Conservation (phyloP, 2,797 vertebrate species). For the Triplophysa bombifrons region DNA sequence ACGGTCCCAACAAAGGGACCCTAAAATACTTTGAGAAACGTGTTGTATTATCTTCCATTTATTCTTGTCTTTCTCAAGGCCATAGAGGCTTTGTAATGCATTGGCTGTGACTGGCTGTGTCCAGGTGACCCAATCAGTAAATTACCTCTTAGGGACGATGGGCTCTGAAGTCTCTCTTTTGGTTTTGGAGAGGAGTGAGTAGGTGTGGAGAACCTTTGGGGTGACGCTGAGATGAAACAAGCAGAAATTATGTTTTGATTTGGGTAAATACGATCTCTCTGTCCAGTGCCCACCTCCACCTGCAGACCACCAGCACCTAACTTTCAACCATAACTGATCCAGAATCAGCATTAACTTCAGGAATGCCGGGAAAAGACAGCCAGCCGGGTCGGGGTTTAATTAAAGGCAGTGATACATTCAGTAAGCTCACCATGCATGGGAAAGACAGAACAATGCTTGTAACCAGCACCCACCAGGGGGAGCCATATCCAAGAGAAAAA, state of each 20-base stretch:
- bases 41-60: not conserved
- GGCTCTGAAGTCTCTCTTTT: conserved; percentile 95
- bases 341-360: conserved; percentile 24
- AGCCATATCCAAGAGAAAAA: conserved; percentile 49
- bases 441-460: conserved; percentile 2
- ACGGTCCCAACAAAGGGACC: too few species aligned
- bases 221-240: conserved; percentile 82
- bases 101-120: not conserved
- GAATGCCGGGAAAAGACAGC: conserved; percentile 11
- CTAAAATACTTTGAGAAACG: not conserved
- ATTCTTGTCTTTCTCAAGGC: not conserved
- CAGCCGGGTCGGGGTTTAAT: conserved; percentile 21
- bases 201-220: conserved; percentile 87
- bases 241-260: conserved; percentile 77
- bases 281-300: conserved; percentile 15
- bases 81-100: not conserved
- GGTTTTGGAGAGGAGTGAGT: conserved; percentile 91
- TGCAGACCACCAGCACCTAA: conserved; percentile 25
- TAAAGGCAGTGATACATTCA: conserved; percentile 28
- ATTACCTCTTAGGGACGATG: conserved; percentile 95
- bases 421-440: conserved; percentile 46
- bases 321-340: conserved; percentile 37
- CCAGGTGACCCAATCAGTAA: conserved; percentile 40
- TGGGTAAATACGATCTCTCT: conserved; percentile 49
- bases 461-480: conserved; percentile 69